Conservation (phyloP, 2,113 vertebrate species). For the Ginglymostoma cirratum region DNA sequence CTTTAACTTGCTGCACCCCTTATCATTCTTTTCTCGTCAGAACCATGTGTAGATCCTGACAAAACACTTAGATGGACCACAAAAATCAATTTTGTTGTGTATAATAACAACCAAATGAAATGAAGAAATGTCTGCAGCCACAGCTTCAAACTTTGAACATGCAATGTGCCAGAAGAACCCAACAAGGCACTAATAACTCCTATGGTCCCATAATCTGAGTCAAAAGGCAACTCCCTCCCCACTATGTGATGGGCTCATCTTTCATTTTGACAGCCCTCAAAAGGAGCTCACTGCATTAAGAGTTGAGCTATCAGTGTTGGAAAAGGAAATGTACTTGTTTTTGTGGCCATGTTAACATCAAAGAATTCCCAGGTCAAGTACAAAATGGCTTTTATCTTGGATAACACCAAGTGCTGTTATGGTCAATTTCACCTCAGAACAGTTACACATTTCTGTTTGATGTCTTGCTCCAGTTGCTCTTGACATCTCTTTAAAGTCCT, state of each 20-base stretch:
- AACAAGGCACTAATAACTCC: not conserved
- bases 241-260: not conserved
- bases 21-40: not conserved
- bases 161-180: too few relatives aligned
- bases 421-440: not conserved
- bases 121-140: too few relatives aligned
- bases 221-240: too few relatives aligned
- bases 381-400: not conserved
- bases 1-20: not conserved
- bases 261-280: not conserved
- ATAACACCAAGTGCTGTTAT: not conserved
- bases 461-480: not conserved
- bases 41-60: not conserved
- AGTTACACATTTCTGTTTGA: not conserved
- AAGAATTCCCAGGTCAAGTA: not conserved
- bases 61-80: not conserved
- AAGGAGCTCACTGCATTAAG: not conserved
- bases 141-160: too few relatives aligned
- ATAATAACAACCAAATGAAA: not conserved
- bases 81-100: not conserved
- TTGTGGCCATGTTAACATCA: not conserved
- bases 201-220: not conserved
- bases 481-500: not conserved
- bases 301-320: not conserved
- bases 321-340: not conserved